Evolutionary conservation across 2,113 vertebrate species (phyloP).

Genomic region (Pomatorhinus ruficollis): DNA sequence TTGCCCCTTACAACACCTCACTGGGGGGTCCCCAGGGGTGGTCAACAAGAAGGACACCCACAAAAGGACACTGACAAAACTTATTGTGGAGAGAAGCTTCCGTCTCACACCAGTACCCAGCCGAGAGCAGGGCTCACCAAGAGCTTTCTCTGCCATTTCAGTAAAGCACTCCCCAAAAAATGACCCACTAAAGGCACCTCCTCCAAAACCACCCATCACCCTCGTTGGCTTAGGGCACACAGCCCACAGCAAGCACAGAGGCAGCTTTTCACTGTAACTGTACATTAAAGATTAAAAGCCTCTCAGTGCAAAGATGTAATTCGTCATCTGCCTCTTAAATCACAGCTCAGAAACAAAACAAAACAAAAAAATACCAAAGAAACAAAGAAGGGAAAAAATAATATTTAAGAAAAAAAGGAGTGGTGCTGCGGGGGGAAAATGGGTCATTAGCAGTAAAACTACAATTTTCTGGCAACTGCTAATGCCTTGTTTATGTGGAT

Average conservation of each 20-base stretch:
- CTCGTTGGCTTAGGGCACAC: neutral
- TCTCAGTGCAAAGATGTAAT: conserved; percentile 2
- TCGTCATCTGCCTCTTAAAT: conserved; percentile 51
- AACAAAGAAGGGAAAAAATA: neutral
- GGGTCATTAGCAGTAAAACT: conserved; percentile 77
- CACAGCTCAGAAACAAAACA: neutral
- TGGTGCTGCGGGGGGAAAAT: neutral
- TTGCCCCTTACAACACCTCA: fast-evolving
- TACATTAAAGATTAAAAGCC: conserved; percentile 13
- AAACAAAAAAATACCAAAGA: neutral
- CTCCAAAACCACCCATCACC: neutral
- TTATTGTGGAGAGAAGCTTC: neutral
- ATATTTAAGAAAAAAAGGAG: neutral
- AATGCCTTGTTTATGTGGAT: conserved; percentile 80
- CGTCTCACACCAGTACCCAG: neutral
- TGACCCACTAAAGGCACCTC: neutral
- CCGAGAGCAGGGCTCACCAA: neutral
- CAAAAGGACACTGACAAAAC: neutral
- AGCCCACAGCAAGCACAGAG: neutral
- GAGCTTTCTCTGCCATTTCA: neutral
- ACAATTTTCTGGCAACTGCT: conserved; percentile 75
- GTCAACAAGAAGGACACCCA: neutral
- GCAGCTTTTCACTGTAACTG: neutral
- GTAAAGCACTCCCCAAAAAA: neutral
- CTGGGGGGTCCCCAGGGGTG: too few relatives aligned